Conservation (phyloP, 2,888 invertebrate species). For the Drosophila cognata region DNA sequence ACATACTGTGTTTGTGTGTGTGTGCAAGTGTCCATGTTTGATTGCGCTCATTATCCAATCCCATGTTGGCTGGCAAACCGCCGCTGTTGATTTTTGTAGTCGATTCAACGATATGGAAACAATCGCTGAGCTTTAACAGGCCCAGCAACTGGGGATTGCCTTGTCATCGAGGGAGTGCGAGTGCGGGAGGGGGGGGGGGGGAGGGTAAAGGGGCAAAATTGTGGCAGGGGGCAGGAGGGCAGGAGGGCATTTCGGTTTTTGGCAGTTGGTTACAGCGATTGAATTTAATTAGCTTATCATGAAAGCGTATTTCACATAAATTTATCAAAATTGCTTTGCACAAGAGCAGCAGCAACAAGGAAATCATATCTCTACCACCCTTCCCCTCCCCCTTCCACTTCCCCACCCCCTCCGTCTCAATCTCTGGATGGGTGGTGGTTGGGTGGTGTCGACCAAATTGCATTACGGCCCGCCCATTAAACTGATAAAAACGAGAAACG, state of each 20-base stretch:
- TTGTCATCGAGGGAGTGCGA: slow-evolving; percentile 11
- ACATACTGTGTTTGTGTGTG: not conserved
- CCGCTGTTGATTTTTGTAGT: slow-evolving; percentile 58
- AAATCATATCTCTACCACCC: slow-evolving; percentile 39
- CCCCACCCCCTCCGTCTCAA: not conserved
- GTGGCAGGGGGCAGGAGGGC: not conserved
- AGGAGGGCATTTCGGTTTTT: slow-evolving; percentile 67
- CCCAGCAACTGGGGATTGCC: slow-evolving; percentile 31
- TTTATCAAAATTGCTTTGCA: slow-evolving; percentile 79
- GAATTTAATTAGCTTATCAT: slow-evolving; percentile 81
- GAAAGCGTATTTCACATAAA: slow-evolving; percentile 81
- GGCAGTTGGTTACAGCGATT: slow-evolving; percentile 80
- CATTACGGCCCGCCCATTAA: slow-evolving; percentile 78
- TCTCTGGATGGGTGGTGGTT: slow-evolving; percentile 1
- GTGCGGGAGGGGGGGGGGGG: not conserved
- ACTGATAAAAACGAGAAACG: slow-evolving; percentile 78
- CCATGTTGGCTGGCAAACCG: slow-evolving; percentile 26
- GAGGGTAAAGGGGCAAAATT: not conserved
- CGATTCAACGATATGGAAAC: slow-evolving; percentile 73
- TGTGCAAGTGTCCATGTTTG: slow-evolving; percentile 2
- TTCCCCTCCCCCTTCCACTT: not conserved
- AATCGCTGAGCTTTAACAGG: slow-evolving; percentile 68
- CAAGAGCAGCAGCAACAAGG: slow-evolving; percentile 55
- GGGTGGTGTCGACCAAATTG: slow-evolving; percentile 61
- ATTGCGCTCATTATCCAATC: slow-evolving; percentile 44